These are phyloP conservation scores for Eubasilissa splendida DNA, from an alignment of 2,888 invertebrate species.

Conservation along the genomic window DNA sequence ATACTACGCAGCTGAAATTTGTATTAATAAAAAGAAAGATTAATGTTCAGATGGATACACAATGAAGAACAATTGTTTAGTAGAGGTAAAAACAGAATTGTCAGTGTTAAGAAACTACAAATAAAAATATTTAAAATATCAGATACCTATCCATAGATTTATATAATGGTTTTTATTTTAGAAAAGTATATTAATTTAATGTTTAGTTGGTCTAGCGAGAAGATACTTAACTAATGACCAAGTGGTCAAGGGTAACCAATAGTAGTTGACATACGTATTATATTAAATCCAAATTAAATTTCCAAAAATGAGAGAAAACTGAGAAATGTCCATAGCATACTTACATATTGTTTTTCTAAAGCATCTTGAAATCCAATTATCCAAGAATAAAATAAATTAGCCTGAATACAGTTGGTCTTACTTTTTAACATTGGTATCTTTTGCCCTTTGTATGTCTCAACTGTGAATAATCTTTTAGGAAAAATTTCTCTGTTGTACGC, in stretches of 20 bases:
- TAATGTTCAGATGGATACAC: not conserved
- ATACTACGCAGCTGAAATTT: conserved; percentile 34
- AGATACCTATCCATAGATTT: too few species aligned
- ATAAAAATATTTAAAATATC: too few species aligned
- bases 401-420: not conserved
- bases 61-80: not conserved
- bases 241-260: too few species aligned
- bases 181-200: too few species aligned
- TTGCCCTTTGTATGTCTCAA: conserved; percentile 5
- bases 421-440: conserved; percentile 32
- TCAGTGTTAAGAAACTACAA: too few species aligned
- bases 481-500: conserved; percentile 23
- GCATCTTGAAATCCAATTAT: conserved; percentile 32
- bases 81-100: too few species aligned
- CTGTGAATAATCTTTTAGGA: conserved; percentile 17
- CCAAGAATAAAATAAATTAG: conserved; percentile 30
- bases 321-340: not conserved
- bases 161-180: too few species aligned
- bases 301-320: too few species aligned
- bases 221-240: too few species aligned
- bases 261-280: too few species aligned
- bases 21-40: conserved; percentile 1
- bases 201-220: too few species aligned
- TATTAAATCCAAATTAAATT: too few species aligned
- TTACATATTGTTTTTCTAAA: conserved; percentile 46